These are phyloP conservation scores for Arbacia lixula DNA, from an alignment of 53 echinoderm and acorn worm genomes.

Conservation along the genomic window DNA sequence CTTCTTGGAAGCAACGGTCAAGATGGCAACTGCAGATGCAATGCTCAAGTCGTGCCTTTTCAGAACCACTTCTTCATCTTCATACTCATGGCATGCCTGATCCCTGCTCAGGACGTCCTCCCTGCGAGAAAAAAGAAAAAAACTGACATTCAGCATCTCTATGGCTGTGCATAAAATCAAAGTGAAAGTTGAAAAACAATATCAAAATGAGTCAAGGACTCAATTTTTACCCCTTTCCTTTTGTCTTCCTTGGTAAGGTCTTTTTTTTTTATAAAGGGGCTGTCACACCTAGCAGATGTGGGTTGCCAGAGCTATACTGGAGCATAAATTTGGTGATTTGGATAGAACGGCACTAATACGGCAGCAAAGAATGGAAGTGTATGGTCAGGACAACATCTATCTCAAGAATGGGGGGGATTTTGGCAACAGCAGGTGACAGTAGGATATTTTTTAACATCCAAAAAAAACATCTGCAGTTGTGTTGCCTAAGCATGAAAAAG, in stretches of 20 bases:
- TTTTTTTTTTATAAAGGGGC: no score
- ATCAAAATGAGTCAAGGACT: no score
- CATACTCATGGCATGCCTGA: slow-evolving; percentile 4
- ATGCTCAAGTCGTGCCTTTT: slow-evolving; percentile 11
- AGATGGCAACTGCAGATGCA: slow-evolving; percentile 2
- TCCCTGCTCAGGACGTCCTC: neutral
- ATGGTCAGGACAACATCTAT: neutral
- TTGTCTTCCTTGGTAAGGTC: no score
- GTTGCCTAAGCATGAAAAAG: neutral
- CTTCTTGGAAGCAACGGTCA: neutral
- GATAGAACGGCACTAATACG: neutral
- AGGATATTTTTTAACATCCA: neutral
- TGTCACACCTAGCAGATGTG: neutral
- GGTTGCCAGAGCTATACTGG: neutral
- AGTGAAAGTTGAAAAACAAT: no score
- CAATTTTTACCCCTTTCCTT: no score
- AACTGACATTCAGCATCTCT: no score
- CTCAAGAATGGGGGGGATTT: neutral
- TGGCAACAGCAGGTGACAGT: neutral
- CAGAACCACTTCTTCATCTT: neutral
- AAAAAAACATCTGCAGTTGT: neutral
- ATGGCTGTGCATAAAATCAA: no score
- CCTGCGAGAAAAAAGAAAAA: neutral
- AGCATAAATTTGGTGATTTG: neutral
- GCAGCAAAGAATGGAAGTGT: neutral